Conservation (phyloP, 2,888 invertebrate species). For the Arrhopalites spinosus region DNA sequence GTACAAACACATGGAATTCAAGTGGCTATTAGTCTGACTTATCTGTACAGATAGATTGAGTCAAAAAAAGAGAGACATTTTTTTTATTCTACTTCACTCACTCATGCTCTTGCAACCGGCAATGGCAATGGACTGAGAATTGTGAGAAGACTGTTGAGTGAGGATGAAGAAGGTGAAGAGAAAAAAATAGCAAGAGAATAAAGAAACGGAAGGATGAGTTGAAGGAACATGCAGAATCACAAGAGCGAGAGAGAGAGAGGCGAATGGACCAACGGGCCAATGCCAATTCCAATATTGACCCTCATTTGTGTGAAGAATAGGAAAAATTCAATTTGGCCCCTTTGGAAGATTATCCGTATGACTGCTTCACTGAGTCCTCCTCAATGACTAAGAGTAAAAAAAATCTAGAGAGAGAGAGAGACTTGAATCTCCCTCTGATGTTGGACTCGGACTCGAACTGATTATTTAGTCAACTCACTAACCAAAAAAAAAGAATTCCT, state of each 20-base stretch:
- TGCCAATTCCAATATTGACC: conserved; percentile 39
- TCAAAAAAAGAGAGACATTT: not conserved
- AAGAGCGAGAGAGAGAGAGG: not conserved
- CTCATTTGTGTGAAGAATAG: conserved; percentile 39
- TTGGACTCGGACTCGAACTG: not conserved
- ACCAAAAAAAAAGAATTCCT: no score
- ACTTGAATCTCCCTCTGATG: not conserved
- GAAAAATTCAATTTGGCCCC: conserved; percentile 38
- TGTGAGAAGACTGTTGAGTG: not conserved
- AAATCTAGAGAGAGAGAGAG: no score
- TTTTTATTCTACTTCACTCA: no score
- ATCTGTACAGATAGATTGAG: not conserved
- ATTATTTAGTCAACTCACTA: no score
- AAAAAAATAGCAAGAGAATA: not conserved
- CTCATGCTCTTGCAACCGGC: no score
- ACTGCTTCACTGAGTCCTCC: conserved; percentile 25
- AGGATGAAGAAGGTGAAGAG: conserved; percentile 1
- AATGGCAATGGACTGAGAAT: no score
- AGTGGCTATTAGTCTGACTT: conserved; percentile 26
- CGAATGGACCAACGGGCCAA: not conserved
- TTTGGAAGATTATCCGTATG: conserved; percentile 35
- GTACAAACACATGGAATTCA: conserved; percentile 11
- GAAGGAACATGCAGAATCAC: not conserved
- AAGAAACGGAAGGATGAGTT: not conserved
- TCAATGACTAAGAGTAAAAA: not conserved